Percentiles rank a stretch among this genome's conserved stretches.
These are phyloP conservation scores for Tetranychus piercei DNA, from an alignment of 2,888 invertebrate species.

Conservation along the genomic window DNA sequence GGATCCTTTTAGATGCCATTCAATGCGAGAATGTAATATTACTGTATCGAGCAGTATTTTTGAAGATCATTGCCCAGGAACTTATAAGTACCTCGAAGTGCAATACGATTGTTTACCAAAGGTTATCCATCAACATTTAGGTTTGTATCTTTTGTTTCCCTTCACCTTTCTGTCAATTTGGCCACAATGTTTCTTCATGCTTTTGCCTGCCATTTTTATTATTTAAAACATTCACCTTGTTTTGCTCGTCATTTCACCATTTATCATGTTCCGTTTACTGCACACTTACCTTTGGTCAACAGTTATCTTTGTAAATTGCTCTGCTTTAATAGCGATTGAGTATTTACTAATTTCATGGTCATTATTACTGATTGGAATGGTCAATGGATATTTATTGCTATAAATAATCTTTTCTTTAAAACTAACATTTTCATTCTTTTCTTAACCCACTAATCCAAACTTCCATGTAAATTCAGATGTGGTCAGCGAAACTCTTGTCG, in stretches of 20 bases:
- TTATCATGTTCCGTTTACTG: too few species aligned
- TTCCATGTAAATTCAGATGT: slow-evolving; percentile 14
- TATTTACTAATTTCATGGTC: too few species aligned
- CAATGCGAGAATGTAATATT: neutral
- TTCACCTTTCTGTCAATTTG: neutral
- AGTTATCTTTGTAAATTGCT: too few species aligned
- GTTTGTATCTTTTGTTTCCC: neutral
- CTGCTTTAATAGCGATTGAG: too few species aligned
- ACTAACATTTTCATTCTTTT: neutral
- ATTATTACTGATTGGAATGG: too few species aligned
- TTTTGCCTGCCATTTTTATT: neutral
- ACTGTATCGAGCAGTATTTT: slow-evolving; percentile 30
- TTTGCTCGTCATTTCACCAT: neutral
- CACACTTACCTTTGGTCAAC: too few species aligned
- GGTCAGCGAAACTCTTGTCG: slow-evolving; percentile 18
- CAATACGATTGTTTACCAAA: slow-evolving; percentile 37
- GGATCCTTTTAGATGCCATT: slow-evolving; percentile 1
- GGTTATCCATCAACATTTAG: neutral
- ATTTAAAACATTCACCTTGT: neutral
- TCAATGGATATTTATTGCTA: too few species aligned
- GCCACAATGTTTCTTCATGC: neutral
- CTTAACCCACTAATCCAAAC: neutral
- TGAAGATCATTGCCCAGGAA: slow-evolving; percentile 42
- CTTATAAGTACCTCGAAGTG: slow-evolving; percentile 43
- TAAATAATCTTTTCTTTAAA: neutral